These are phyloP conservation scores for Drosophila arizonae DNA, from an alignment of 1,140 invertebrate genomes.

Conservation along the genomic window DNA sequence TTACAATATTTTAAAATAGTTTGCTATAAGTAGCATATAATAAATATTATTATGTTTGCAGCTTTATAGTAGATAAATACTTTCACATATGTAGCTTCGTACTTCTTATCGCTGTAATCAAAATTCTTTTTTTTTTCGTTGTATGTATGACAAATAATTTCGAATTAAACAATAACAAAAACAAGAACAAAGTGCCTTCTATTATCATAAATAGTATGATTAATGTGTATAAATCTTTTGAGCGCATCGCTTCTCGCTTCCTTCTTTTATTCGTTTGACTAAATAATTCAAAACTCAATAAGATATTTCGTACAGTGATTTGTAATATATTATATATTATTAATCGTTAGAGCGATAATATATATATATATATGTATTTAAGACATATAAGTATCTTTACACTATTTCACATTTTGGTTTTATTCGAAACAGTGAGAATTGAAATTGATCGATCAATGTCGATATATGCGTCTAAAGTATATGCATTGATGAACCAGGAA, in stretches of 20 bases:
- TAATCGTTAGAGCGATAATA: not conserved
- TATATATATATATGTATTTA: not conserved
- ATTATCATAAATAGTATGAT: conserved; percentile 16
- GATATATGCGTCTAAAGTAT: not conserved
- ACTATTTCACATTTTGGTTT: not conserved
- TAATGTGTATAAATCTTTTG: conserved; percentile 48
- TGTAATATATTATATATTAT: not conserved
- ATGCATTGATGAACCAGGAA: conserved; percentile 1
- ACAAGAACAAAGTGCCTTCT: conserved; percentile 22
- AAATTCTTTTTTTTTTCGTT: conserved; percentile 13
- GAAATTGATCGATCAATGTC: not conserved
- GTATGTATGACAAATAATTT: conserved; percentile 40
- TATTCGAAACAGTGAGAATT: conserved; percentile 2
- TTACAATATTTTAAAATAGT: conserved; percentile 31
- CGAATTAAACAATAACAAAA: conserved; percentile 16
- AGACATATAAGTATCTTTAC: not conserved
- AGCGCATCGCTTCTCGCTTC: conserved; percentile 30
- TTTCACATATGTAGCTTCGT: conserved; percentile 41
- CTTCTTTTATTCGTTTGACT: conserved; percentile 12
- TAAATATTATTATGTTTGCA: conserved; percentile 23
- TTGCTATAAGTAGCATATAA: conserved; percentile 9
- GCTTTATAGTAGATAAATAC: conserved; percentile 43
- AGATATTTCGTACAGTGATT: conserved; percentile 9
- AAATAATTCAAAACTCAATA: conserved; percentile 23
- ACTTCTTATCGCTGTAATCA: conserved; percentile 35